A percentile compares a stretch with the other conserved stretches of the same genome.
phyloP scores from a whole-genome alignment of 2,888 invertebrate genomes.

The Cancer borealis region DNA sequence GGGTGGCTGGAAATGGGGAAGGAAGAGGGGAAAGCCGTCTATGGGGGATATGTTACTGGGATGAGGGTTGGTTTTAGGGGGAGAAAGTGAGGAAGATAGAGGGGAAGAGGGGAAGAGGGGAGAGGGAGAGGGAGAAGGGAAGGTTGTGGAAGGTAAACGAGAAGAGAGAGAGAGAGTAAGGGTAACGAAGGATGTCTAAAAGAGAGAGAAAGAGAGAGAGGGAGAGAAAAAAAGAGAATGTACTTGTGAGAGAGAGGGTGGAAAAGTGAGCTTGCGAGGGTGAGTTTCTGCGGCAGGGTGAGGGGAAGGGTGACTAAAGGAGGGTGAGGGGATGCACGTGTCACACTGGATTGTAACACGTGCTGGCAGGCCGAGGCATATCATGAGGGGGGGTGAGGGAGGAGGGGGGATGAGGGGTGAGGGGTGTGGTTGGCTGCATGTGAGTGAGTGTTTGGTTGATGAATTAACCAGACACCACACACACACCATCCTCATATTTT shows the following conservation, averaged over 20 bases:
- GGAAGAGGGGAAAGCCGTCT: background rate
- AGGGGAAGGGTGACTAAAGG: background rate
- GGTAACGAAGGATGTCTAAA: background rate
- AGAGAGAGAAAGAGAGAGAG: background rate
- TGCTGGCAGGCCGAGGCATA: background rate
- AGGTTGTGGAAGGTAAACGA: background rate
- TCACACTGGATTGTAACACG: background rate
- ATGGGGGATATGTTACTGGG: constrained; percentile 33
- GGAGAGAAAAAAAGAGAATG: background rate
- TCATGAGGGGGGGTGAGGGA: background rate
- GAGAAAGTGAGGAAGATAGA: background rate
- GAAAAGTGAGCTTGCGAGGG: background rate
- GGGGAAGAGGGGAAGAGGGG: background rate
- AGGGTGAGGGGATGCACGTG: background rate
- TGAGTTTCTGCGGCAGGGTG: background rate
- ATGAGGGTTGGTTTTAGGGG: background rate
- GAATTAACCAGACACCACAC: background rate
- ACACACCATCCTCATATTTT: too few species aligned
- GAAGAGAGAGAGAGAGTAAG: background rate
- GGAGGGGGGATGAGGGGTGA: too few species aligned
- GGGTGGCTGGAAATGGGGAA: background rate
- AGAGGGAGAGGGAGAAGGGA: background rate
- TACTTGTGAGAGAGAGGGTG: background rate
- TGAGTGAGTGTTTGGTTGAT: background rate
- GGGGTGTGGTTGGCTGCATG: background rate